These are phyloP conservation scores for Turritopsis dohrnii DNA, from an alignment of 30 jellyfish, hydroid and myxozoan species.

Conservation along the genomic window DNA sequence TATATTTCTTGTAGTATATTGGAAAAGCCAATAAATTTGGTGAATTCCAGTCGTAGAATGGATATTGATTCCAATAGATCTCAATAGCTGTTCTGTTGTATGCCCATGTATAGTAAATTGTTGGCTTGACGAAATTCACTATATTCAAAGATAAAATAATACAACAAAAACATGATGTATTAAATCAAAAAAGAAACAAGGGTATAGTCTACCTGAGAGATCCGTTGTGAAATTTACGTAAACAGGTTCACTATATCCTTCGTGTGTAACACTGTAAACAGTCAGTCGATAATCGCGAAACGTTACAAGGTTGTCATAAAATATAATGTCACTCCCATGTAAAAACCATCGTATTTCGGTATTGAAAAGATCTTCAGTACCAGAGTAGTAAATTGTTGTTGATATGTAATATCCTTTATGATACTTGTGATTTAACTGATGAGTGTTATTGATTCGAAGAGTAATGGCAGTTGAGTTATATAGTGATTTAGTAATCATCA, in stretches of 20 bases:
- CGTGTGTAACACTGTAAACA: not conserved
- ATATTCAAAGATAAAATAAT: too few relatives aligned
- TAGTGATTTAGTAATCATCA: not conserved
- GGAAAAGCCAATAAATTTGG: not conserved
- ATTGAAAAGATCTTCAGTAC: not conserved
- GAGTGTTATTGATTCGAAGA: not conserved
- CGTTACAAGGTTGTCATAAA: not conserved
- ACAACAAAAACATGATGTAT: too few relatives aligned
- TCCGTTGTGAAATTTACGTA: not conserved
- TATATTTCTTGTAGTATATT: not conserved
- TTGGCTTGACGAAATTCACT: not conserved
- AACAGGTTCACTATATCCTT: not conserved
- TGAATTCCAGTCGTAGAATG: not conserved
- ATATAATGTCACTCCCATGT: not conserved
- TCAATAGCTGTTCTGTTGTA: not conserved
- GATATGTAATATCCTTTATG: constrained; percentile 7
- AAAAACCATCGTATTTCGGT: not conserved
- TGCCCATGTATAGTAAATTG: not conserved
- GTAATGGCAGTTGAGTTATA: not conserved
- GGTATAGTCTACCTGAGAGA: not conserved
- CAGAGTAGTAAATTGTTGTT: not conserved
- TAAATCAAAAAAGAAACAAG: not conserved
- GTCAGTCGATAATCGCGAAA: not conserved
- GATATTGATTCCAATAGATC: not conserved
- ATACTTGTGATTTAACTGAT: not conserved